These are phyloP conservation scores for Mormyrops attenuatus DNA, from an alignment of 2,797 vertebrate species.

Conservation along the genomic window DNA sequence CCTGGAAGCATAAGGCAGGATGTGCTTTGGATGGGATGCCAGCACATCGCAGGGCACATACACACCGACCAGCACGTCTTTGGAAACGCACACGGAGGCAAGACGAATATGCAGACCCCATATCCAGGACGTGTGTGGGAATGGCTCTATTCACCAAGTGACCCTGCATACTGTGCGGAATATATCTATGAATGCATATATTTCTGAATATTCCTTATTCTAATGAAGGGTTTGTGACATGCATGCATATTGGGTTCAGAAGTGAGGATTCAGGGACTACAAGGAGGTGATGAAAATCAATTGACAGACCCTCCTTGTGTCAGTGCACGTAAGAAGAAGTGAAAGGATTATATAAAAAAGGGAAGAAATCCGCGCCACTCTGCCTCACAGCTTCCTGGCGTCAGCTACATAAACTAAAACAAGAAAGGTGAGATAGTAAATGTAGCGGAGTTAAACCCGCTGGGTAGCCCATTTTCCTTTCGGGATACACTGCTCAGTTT, in stretches of 20 bases:
- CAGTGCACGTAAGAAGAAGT: neutral
- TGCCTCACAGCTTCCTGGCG: neutral
- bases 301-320: neutral
- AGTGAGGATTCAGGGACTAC: neutral
- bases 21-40: neutral
- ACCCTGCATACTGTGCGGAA: neutral
- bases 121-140: neutral
- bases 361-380: neutral
- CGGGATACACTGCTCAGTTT: neutral
- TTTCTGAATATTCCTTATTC: neutral
- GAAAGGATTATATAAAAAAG: neutral
- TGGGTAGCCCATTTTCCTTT: neutral
- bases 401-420: neutral
- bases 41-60: neutral
- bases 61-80: neutral
- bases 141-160: neutral
- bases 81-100: neutral
- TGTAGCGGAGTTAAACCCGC: neutral
- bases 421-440: neutral
- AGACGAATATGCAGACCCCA: neutral
- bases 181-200: neutral
- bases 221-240: neutral
- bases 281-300: conserved; percentile 11
- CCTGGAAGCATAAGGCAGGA: neutral
- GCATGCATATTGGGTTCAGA: neutral